These are phyloP conservation scores for Lydus trimaculatus DNA, from an alignment of 2,888 invertebrate genomes.

Conservation along the genomic window DNA sequence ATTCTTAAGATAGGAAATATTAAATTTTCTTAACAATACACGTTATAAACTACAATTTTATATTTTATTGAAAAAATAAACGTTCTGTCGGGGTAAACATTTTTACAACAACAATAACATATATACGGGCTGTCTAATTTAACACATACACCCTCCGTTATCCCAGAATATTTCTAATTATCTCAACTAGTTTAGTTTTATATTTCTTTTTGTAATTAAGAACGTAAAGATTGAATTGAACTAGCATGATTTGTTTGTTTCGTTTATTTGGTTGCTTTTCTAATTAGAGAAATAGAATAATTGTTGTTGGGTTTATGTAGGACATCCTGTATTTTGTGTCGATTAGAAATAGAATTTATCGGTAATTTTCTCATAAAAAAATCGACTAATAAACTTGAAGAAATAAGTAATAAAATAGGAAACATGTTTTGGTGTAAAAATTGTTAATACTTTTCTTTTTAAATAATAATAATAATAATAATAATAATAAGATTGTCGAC, in stretches of 20 bases:
- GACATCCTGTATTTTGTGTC: neutral
- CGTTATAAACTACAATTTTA: neutral
- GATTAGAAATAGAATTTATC: constrained; percentile 6
- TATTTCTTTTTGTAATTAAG: no score
- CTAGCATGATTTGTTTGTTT: no score
- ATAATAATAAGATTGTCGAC: neutral
- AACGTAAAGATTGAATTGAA: no score
- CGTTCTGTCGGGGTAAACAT: neutral
- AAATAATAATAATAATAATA: neutral
- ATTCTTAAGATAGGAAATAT: neutral
- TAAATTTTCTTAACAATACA: neutral
- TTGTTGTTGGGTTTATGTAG: neutral
- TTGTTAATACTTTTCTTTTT: neutral
- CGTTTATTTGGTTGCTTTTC: no score
- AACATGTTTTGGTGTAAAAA: neutral
- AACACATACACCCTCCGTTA: neutral
- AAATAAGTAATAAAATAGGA: neutral
- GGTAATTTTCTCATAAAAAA: neutral
- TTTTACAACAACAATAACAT: neutral
- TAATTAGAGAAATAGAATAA: no score
- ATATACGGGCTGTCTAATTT: neutral
- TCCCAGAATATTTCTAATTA: no score
- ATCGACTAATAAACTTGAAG: neutral
- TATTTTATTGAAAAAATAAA: neutral
- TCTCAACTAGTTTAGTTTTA: no score